Conservation (phyloP, 1,140 invertebrate species). For the Micrasema minimum region DNA sequence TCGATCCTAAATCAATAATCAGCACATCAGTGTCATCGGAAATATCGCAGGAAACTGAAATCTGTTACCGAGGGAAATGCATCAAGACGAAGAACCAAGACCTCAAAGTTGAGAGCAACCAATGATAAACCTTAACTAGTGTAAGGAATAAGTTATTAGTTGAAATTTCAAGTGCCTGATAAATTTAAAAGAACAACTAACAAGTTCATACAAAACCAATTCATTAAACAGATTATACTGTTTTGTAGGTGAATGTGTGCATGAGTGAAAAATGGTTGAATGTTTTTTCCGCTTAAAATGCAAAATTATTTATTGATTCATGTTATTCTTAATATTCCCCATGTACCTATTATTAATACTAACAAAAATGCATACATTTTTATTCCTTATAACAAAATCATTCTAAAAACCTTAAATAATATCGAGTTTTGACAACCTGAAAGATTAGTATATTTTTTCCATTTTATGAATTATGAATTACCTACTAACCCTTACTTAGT, state of each 20-base stretch:
- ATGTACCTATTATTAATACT: not conserved
- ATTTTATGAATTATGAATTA: too few relatives aligned
- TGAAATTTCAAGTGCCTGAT: slow-evolving; percentile 50
- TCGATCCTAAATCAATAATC: slow-evolving; percentile 69
- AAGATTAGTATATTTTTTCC: too few relatives aligned
- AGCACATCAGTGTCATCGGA: slow-evolving; percentile 82
- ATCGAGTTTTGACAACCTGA: too few relatives aligned
- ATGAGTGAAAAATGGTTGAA: slow-evolving; percentile 2
- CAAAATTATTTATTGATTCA: slow-evolving; percentile 15
- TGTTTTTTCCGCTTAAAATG: not conserved
- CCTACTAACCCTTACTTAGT: too few relatives aligned
- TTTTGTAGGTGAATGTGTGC: not conserved
- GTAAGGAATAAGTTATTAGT: slow-evolving; percentile 23
- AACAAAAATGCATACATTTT: too few relatives aligned
- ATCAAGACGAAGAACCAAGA: slow-evolving; percentile 73
- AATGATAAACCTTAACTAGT: slow-evolving; percentile 15
- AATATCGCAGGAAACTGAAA: slow-evolving; percentile 86
- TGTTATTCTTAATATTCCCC: not conserved
- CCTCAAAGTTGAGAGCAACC: slow-evolving; percentile 36
- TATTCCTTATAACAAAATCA: too few relatives aligned
- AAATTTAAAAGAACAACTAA: slow-evolving; percentile 15
- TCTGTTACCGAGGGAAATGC: slow-evolving; percentile 85
- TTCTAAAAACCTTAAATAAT: too few relatives aligned
- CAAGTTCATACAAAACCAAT: slow-evolving; percentile 12
- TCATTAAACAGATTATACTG: not conserved